Conservation (phyloP, 2,888 invertebrate genomes). For the Apeira syringaria region DNA sequence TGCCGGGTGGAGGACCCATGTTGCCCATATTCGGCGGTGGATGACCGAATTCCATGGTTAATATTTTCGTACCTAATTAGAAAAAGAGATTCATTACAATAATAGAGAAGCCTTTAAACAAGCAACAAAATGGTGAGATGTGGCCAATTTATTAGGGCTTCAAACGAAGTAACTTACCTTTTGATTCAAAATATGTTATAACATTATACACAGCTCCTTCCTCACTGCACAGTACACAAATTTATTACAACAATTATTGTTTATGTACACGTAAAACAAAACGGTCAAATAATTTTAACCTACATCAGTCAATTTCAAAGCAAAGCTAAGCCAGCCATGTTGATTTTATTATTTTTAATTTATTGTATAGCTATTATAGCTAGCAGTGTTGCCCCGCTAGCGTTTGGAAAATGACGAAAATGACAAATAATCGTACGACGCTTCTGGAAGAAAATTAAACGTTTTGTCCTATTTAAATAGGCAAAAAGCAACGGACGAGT, state of each 20-base stretch:
- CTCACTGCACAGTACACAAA: slow-evolving; percentile 52
- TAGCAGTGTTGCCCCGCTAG: too few species aligned
- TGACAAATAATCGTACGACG: too few species aligned
- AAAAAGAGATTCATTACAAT: slow-evolving; percentile 61
- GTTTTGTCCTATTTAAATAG: too few species aligned
- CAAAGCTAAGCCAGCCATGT: slow-evolving; percentile 48
- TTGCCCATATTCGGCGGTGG: slow-evolving; percentile 75
- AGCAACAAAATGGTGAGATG: slow-evolving; percentile 28
- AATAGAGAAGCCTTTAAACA: slow-evolving; percentile 32
- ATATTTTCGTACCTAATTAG: slow-evolving; percentile 75
- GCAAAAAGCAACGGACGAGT: too few species aligned
- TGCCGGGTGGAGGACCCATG: slow-evolving; percentile 71
- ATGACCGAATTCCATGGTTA: slow-evolving; percentile 77
- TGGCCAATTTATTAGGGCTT: slow-evolving; percentile 35
- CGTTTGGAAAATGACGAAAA: too few species aligned
- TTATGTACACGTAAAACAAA: slow-evolving; percentile 45
- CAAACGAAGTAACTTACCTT: slow-evolving; percentile 58
- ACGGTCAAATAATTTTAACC: slow-evolving; percentile 56
- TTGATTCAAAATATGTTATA: slow-evolving; percentile 54
- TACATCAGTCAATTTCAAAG: slow-evolving; percentile 46
- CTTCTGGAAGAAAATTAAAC: too few species aligned
- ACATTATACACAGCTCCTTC: slow-evolving; percentile 61
- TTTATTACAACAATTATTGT: slow-evolving; percentile 36
- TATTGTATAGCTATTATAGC: too few species aligned
- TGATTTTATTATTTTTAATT: slow-evolving; percentile 21